Evolutionary conservation across 1,140 invertebrate species (phyloP), one percentile per base, ranked within the genome.

Genomic region (Samia ricini): DNA sequence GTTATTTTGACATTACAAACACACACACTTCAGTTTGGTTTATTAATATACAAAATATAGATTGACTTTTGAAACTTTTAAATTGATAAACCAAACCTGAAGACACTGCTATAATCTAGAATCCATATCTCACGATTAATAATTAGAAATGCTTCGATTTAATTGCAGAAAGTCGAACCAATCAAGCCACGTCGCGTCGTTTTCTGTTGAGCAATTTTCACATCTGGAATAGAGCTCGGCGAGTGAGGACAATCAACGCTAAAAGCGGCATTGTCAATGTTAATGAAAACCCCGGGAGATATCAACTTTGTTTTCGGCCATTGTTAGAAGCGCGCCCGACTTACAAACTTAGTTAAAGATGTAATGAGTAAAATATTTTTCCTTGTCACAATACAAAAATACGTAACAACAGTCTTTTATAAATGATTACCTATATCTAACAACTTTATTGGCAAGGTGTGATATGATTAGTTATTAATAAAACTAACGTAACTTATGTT

Each of bases 261-360:
- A 66, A 71, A 66, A 70, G 68, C 61, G 61, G 48, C 61, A 61
- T 70, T 70, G 68, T 70, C 64, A 65, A 61, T 66, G 62, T 70
- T 70, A 66, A 70, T 70, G 64, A 70, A 59, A 70, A 70, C 61
- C 60, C 61, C 23, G 55, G 42, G 59, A 63, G 64, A 70, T 69
- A 69, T 61, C 54, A 70, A 70, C 68, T 70, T 70, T 70, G 68
- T 65, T 63, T 63, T 57, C 52, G 61, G 49, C 50, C 57, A 63
- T 71, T 71, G 69, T 71, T 49, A 51, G 61, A 29, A 29, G 33
- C 33, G 10, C 0, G 4, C 26, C 15, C 33, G 33, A 42, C 33
- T 50, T 4, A n/a, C 60, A 58, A 61, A 61, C 60, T 61, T 42
- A 42, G 33, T 42, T 15, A 42, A 42, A 42, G 33, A 42, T 42